phyloP scores from a whole-genome alignment of 2,113 vertebrate species.

The Chaetodon auriga region DNA sequence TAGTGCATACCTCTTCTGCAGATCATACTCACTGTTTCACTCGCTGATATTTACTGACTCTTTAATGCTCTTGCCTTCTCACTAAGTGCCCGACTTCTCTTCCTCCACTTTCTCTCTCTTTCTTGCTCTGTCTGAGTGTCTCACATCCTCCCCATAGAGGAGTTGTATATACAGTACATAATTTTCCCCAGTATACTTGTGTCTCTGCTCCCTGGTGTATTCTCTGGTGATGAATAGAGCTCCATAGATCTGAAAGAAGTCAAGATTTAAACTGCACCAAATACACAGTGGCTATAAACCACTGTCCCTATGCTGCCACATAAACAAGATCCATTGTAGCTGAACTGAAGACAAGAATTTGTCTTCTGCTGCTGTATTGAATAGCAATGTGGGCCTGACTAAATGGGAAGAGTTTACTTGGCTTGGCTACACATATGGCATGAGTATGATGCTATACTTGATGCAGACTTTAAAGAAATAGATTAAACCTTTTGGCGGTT shows the following conservation, averaged over 20 bases:
- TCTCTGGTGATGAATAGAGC: conserved; percentile 43
- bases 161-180: conserved; percentile 21
- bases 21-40: not conserved
- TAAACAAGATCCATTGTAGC: conserved; percentile 13
- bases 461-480: not conserved
- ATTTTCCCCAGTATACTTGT: not conserved
- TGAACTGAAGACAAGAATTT: conserved; percentile 4
- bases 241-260: conserved; percentile 26
- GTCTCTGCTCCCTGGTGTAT: conserved; percentile 25
- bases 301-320: conserved; percentile 8
- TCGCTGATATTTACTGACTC: conserved; percentile 7
- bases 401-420: not conserved
- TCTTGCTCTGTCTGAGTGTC: conserved; percentile 2
- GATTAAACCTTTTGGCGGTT: not conserved
- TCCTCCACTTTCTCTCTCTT: not conserved
- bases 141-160: conserved; percentile 5
- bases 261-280: conserved; percentile 46
- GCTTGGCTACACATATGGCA: not conserved
- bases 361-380: not conserved
- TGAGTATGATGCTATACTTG: not conserved
- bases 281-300: conserved; percentile 37
- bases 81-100: not conserved
- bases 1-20: not conserved
- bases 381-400: not conserved
- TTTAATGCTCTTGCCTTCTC: conserved; percentile 1